Conservation (phyloP, 2,888 invertebrate species). For the Protodeltote pygarga region DNA sequence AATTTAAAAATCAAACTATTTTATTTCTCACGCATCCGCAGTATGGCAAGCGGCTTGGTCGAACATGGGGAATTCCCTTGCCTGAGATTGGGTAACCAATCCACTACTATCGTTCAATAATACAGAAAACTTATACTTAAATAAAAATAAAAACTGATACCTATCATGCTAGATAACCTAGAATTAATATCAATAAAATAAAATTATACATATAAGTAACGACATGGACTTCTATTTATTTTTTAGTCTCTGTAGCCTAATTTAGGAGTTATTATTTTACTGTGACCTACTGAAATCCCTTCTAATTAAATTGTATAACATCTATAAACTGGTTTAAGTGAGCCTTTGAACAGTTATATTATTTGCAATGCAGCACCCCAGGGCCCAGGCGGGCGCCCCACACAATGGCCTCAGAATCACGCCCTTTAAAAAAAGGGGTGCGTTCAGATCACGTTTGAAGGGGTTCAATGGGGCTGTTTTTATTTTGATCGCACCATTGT, state of each 20-base stretch:
- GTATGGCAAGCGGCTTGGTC: constrained; percentile 6
- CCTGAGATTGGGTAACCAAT: constrained; percentile 21
- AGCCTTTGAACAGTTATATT: constrained; percentile 1
- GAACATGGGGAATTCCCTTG: constrained; percentile 7
- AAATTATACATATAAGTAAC: too few relatives aligned
- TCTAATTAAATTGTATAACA: neutral
- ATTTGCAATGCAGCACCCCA: constrained; percentile 1
- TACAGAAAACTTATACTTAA: too few relatives aligned
- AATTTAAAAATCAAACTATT: too few relatives aligned
- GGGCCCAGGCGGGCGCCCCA: constrained; percentile 23
- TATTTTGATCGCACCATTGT: constrained; percentile 45
- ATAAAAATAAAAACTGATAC: too few relatives aligned
- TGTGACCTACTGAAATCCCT: too few relatives aligned
- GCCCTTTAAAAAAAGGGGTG: constrained; percentile 48
- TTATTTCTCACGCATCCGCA: constrained; percentile 31
- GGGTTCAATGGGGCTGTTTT: constrained; percentile 39
- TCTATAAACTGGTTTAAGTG: neutral
- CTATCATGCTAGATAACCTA: too few relatives aligned
- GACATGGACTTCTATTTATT: too few relatives aligned
- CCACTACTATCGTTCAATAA: neutral
- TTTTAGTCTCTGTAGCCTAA: too few relatives aligned
- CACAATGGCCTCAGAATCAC: constrained; percentile 55
- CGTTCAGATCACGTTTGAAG: constrained; percentile 30
- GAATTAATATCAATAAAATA: too few relatives aligned
- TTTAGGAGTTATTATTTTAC: too few relatives aligned